These are phyloP conservation scores for Heliconius eleuchia DNA, from an alignment of 1,140 invertebrate species.

Conservation along the genomic window DNA sequence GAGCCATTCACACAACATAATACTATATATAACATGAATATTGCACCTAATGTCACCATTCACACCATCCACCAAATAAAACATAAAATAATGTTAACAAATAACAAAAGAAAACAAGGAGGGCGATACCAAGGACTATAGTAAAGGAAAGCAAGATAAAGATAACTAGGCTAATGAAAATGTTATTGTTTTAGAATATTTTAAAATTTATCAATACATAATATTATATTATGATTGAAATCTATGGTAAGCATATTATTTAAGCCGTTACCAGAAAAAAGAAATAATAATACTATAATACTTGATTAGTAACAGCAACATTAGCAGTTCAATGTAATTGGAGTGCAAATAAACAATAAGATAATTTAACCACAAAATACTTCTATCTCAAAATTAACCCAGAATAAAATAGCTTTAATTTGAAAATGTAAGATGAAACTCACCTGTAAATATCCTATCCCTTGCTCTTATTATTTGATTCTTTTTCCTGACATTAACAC, in stretches of 20 bases:
- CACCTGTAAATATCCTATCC: slow-evolving; percentile 93
- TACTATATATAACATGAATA: slow-evolving; percentile 81
- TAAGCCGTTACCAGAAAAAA: not conserved
- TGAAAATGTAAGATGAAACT: not conserved
- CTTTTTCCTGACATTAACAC: slow-evolving; percentile 92
- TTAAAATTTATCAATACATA: not conserved
- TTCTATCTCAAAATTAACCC: not conserved
- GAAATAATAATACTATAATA: not conserved
- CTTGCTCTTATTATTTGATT: slow-evolving; percentile 90
- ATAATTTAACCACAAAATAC: slow-evolving; percentile 5
- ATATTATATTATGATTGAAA: not conserved
- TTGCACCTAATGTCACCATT: slow-evolving; percentile 77
- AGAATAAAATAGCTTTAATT: not conserved
- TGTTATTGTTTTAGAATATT: not conserved
- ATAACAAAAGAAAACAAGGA: slow-evolving; percentile 47
- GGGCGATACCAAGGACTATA: not conserved
- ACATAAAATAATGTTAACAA: slow-evolving; percentile 71
- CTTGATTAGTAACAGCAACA: not conserved
- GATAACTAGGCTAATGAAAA: not conserved
- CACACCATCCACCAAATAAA: slow-evolving; percentile 78
- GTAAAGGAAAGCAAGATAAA: not conserved
- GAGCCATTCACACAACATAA: slow-evolving; percentile 79
- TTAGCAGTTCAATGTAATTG: slow-evolving; percentile 4
- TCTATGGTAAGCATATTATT: not conserved
- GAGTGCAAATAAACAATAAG: slow-evolving; percentile 15